Percentiles rank a stretch among this genome's conserved stretches.
Conservation (phyloP, 1,140 invertebrate species). For the Acromyrmex heyeri region DNA sequence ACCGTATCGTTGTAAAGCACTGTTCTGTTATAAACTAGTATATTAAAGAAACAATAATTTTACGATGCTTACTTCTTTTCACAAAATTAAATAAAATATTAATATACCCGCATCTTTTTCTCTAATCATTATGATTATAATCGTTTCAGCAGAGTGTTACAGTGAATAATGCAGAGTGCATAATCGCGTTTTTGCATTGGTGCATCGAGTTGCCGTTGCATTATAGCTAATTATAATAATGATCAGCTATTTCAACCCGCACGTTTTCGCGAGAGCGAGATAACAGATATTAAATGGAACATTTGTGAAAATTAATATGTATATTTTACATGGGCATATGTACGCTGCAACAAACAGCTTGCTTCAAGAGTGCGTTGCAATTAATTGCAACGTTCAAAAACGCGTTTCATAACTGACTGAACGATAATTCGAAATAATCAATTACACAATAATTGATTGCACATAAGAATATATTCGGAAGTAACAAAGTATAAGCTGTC, state of each 20-base stretch:
- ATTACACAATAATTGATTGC: not conserved
- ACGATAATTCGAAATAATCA: slow-evolving; percentile 26
- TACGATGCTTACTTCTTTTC: not conserved
- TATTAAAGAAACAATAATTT: not conserved
- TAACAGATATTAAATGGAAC: slow-evolving; percentile 35
- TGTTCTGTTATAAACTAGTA: no score
- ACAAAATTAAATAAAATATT: not conserved
- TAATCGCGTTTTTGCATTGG: slow-evolving; percentile 48
- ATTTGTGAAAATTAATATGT: slow-evolving; percentile 59
- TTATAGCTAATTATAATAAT: slow-evolving; percentile 53
- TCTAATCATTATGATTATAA: not conserved
- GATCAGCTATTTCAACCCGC: slow-evolving; percentile 17
- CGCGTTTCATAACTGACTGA: slow-evolving; percentile 7
- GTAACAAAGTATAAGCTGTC: not conserved
- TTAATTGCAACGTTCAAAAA: slow-evolving; percentile 24
- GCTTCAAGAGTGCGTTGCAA: not conserved
- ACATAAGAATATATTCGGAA: not conserved
- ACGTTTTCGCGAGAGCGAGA: slow-evolving; percentile 4
- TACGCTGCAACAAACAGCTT: slow-evolving; percentile 5
- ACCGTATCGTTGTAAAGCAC: no score
- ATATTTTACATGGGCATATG: slow-evolving; percentile 15
- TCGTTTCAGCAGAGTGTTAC: not conserved
- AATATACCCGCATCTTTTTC: not conserved
- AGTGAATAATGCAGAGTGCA: slow-evolving; percentile 24
- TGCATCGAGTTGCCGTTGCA: slow-evolving; percentile 35